Conservation (phyloP, 2,797 vertebrate genomes). For the Miichthys miiuy region DNA sequence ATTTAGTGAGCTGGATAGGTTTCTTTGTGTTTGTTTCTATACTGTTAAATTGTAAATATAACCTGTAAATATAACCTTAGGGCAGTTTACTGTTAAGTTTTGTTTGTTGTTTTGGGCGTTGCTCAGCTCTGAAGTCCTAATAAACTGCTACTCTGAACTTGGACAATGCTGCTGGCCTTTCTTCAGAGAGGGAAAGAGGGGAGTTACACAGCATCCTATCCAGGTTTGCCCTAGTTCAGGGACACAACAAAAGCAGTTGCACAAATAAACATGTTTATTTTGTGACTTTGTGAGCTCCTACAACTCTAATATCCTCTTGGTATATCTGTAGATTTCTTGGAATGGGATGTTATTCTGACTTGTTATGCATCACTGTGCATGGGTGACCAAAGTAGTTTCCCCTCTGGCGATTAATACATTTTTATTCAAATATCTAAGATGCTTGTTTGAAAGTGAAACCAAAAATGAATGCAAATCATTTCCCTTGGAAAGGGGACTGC, state of each 20-base stretch:
- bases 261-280: not conserved
- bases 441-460: conserved; percentile 9
- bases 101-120: too few species aligned
- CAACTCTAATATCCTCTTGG: not conserved
- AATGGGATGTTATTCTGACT: not conserved
- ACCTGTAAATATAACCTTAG: too few species aligned
- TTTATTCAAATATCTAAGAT: conserved; percentile 1
- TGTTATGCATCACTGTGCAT: not conserved
- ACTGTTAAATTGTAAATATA: too few species aligned
- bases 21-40: too few species aligned
- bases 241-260: not conserved
- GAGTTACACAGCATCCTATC: too few species aligned
- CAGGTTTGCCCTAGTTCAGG: too few species aligned
- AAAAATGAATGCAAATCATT: conserved; percentile 1
- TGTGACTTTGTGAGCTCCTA: not conserved
- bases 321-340: not conserved
- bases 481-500: not conserved
- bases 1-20: too few species aligned
- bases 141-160: too few species aligned
- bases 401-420: not conserved
- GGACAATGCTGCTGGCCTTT: too few species aligned
- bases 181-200: too few species aligned
- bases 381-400: not conserved
- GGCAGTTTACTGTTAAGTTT: too few species aligned
- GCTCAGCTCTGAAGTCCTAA: too few species aligned